Conservation (phyloP, 2,797 vertebrate species). For the Gymnothorax reevesii region DNA sequence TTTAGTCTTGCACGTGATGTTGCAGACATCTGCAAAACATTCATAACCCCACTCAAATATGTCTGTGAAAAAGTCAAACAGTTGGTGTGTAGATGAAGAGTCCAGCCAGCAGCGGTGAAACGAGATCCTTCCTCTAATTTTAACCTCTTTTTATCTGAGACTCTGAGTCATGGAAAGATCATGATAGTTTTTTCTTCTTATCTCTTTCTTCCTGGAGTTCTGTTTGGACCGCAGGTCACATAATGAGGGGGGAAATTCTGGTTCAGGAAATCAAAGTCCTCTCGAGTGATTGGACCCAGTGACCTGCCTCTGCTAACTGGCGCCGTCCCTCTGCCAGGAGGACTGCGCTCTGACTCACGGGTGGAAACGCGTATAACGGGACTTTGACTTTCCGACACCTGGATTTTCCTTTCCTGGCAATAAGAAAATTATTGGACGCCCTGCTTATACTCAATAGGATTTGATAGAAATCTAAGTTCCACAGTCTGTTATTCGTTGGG, state of each 20-base stretch:
- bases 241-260: neutral
- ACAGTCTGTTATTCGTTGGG: neutral
- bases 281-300: too few species aligned
- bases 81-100: neutral
- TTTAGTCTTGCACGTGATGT: constrained; percentile 54
- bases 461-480: neutral
- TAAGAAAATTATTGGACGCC: neutral
- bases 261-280: too few species aligned
- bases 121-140: neutral
- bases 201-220: neutral
- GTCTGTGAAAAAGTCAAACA: constrained; percentile 29
- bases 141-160: neutral
- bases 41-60: constrained; percentile 38
- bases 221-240: neutral
- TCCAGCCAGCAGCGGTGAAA: neutral
- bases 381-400: too few species aligned
- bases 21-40: constrained; percentile 54
- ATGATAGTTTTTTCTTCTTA: neutral
- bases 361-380: too few species aligned
- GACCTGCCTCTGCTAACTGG: too few species aligned
- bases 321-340: too few species aligned
- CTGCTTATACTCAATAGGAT: neutral
- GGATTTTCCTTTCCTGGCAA: too few species aligned
- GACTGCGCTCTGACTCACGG: too few species aligned
- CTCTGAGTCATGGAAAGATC: constrained; percentile 10